A percentile compares a stretch with the other conserved stretches of the same genome.
Evolutionary conservation across 2,888 invertebrate species (phyloP).

Genomic region (Metopia argyrocephala): DNA sequence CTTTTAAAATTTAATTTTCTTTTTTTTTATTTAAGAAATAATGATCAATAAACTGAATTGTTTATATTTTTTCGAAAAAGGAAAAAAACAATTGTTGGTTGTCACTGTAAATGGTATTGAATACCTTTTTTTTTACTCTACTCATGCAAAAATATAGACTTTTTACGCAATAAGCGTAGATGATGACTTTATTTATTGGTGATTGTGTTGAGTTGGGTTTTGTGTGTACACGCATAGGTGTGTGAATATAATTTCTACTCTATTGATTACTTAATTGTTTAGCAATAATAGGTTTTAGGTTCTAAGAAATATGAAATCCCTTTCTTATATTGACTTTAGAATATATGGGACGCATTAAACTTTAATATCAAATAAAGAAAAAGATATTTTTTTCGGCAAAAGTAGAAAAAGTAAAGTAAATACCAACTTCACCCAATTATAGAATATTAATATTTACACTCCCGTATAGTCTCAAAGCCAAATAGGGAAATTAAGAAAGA

Average conservation of each 20-base stretch:
- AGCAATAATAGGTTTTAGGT: conserved; percentile 55
- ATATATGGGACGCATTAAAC: background rate
- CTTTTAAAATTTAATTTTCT: conserved; percentile 47
- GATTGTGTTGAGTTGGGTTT: background rate
- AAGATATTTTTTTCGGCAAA: background rate
- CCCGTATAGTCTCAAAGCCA: background rate
- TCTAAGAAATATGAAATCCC: conserved; percentile 25
- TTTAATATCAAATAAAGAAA: background rate
- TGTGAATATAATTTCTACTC: conserved; percentile 71
- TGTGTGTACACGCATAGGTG: conserved; percentile 19
- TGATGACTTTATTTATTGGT: background rate
- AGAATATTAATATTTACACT: background rate
- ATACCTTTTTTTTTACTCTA: too few species aligned
- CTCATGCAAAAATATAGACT: background rate
- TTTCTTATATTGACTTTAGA: background rate
- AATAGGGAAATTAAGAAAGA: background rate
- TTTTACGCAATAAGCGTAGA: background rate
- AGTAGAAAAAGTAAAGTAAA: too few species aligned
- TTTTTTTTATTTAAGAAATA: conserved; percentile 59
- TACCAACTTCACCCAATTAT: too few species aligned
- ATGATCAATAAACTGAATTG: conserved; percentile 60
- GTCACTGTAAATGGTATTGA: too few species aligned
- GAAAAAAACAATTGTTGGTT: too few species aligned
- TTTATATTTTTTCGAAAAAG: too few species aligned
- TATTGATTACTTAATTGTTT: conserved; percentile 76